A percentile compares a stretch with the other conserved stretches of the same genome.
Evolutionary conservation across 2,797 vertebrate genomes (phyloP).

Genomic region (Numenius phaeopus): DNA sequence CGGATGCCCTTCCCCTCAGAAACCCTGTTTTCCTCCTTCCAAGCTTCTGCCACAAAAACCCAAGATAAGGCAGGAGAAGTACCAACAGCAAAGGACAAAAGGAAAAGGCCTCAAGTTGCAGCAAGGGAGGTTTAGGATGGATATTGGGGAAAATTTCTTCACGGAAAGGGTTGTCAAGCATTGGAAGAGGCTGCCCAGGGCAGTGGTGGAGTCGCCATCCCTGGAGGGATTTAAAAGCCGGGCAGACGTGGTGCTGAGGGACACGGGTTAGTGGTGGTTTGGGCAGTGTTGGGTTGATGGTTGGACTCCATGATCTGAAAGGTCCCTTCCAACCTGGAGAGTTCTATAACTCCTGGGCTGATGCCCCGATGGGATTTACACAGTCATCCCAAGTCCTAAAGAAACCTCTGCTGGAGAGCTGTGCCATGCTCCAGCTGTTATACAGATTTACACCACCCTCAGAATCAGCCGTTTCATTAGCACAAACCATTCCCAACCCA

Average conservation of each 20-base stretch:
- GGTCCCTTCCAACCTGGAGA: neutral
- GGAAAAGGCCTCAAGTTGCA: neutral
- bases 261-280: too few species aligned
- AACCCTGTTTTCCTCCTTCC: neutral
- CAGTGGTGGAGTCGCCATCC: too few species aligned
- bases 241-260: too few species aligned
- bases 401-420: neutral
- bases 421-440: rapidly evolving
- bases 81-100: neutral
- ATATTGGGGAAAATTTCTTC: neutral
- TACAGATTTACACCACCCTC: neutral
- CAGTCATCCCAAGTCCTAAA: too few species aligned
- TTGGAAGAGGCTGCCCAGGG: too few species aligned
- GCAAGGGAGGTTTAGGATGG: neutral
- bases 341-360: neutral
- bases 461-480: too few species aligned
- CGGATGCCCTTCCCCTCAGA: neutral
- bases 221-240: too few species aligned
- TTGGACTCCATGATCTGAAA: neutral
- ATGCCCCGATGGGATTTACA: rapidly evolving
- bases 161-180: neutral
- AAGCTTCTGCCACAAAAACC: neutral
- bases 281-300: neutral
- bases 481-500: neutral
- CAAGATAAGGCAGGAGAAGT: too few species aligned